Conservation (phyloP, 2,888 invertebrate species). For the Phyllotreta cruciferae region DNA sequence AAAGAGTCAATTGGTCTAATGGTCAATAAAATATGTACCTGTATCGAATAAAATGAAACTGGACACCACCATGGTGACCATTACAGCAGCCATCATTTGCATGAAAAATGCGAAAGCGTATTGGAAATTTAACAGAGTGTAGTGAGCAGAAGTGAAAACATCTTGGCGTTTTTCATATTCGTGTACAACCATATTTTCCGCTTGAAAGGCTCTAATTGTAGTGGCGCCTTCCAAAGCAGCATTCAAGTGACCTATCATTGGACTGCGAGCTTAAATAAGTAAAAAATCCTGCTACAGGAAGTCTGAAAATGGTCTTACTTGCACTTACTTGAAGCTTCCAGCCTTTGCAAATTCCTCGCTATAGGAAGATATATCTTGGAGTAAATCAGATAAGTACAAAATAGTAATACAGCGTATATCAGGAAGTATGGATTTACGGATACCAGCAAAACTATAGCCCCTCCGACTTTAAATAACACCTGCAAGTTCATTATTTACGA, state of each 20-base stretch:
- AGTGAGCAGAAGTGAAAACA: conserved; percentile 54
- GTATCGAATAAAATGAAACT: conserved; percentile 45
- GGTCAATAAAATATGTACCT: conserved; percentile 36
- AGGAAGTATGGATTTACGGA: conserved; percentile 45
- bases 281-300: not conserved
- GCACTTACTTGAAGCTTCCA: conserved; percentile 50
- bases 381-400: conserved; percentile 42
- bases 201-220: conserved; percentile 55
- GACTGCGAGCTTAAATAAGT: conserved; percentile 53
- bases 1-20: no score
- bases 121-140: conserved; percentile 48
- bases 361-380: conserved; percentile 47
- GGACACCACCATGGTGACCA: conserved; percentile 44
- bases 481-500: conserved; percentile 36
- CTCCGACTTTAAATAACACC: conserved; percentile 40
- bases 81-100: conserved; percentile 48
- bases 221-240: conserved; percentile 57
- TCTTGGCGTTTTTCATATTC: conserved; percentile 58
- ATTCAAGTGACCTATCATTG: conserved; percentile 56
- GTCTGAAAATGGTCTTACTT: not conserved
- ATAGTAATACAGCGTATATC: conserved; percentile 39
- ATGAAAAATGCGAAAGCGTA: conserved; percentile 54
- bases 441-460: conserved; percentile 41
- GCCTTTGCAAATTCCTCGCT: conserved; percentile 49
- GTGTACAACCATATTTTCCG: conserved; percentile 50